Evolutionary conservation across 1,140 invertebrate genomes (phyloP).

Genomic region (Protaetia brevitarsis): DNA sequence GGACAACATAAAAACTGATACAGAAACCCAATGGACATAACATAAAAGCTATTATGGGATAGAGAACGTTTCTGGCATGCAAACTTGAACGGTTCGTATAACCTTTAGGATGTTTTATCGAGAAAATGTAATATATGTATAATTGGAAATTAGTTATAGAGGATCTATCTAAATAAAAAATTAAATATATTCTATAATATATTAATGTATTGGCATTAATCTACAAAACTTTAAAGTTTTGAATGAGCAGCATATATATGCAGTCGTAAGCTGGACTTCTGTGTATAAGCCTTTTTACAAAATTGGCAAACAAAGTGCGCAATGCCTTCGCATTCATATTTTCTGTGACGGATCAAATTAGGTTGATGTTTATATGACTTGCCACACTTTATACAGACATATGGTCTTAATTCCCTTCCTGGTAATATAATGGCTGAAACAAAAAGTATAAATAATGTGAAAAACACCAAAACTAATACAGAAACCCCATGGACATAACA

Average conservation of each 20-base stretch:
- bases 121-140: no score
- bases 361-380: conserved; percentile 26
- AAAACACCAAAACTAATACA: no score
- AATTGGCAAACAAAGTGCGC: conserved; percentile 19
- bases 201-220: neutral
- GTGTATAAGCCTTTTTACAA: conserved; percentile 20
- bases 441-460: no score
- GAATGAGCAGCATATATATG: conserved; percentile 7
- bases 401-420: neutral
- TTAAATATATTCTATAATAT: no score
- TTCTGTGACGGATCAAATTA: conserved; percentile 25
- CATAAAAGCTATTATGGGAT: neutral
- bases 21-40: neutral
- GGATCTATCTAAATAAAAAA: no score
- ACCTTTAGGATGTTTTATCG: neutral
- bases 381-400: neutral
- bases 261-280: conserved; percentile 17
- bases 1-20: neutral
- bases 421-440: no score
- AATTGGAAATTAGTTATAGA: no score
- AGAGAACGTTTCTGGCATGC: neutral
- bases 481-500: no score
- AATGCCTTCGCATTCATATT: conserved; percentile 27
- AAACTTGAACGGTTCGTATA: neutral
- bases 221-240: neutral